Percentiles rank a stretch among this genome's conserved stretches.
phyloP scores from a whole-genome alignment of 2,797 vertebrate genomes.

The Lepus oiostolus region DNA sequence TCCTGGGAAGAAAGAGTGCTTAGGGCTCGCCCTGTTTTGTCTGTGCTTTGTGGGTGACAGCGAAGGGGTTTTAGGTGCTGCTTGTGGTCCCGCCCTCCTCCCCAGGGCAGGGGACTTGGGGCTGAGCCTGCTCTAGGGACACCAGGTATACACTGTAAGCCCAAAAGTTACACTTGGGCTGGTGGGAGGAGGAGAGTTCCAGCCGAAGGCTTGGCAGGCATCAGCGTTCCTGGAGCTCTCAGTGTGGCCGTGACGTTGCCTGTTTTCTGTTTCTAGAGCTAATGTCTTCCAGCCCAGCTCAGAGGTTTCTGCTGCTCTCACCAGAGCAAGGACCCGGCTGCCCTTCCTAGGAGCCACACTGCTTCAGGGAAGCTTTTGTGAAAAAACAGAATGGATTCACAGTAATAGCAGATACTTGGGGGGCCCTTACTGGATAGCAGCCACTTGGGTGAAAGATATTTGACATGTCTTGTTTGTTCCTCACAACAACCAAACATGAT shows the following conservation, averaged over 20 bases:
- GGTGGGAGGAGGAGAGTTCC: rapidly evolving
- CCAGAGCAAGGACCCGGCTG: not conserved
- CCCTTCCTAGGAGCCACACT: not conserved
- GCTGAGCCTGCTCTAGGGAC: not conserved
- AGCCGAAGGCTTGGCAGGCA: rapidly evolving
- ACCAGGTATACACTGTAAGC: rapidly evolving
- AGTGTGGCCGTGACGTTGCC: rapidly evolving
- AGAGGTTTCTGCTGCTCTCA: not conserved
- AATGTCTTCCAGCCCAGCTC: not conserved
- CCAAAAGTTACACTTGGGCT: not conserved
- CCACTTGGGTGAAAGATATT: not conserved
- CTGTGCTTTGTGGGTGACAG: not conserved
- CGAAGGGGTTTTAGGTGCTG: not conserved
- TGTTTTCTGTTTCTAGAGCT: not conserved
- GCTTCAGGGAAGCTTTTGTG: not conserved
- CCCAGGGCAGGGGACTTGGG: not conserved
- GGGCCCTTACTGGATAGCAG: not conserved
- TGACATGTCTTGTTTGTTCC: not conserved
- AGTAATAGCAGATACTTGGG: not conserved
- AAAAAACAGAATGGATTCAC: not conserved
- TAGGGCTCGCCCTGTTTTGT: not conserved
- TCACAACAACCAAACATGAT: not conserved
- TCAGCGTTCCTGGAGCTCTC: not conserved
- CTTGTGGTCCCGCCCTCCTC: not conserved
- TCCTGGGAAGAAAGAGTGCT: not conserved